A percentile compares a stretch with the other conserved stretches of the same genome.
Conservation (phyloP, 2,888 invertebrate genomes). For the Tubulanus polymorphus region DNA sequence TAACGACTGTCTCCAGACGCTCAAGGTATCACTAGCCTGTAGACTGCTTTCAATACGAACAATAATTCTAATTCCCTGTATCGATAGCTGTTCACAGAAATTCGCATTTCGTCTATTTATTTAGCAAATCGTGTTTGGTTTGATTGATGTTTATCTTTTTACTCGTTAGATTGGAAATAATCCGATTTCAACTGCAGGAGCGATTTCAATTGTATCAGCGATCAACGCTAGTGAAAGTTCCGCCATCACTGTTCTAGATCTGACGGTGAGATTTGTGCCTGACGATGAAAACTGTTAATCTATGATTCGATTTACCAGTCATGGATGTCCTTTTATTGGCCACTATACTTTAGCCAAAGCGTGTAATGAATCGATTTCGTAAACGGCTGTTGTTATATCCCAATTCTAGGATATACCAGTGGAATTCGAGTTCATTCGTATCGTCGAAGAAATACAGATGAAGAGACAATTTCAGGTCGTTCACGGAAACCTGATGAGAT, state of each 20-base stretch:
- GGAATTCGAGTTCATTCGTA: constrained; percentile 47
- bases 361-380: no score
- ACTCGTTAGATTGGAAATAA: constrained; percentile 46
- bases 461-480: constrained; percentile 33
- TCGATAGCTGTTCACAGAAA: no score
- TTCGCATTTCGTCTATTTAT: no score
- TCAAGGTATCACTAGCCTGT: constrained; percentile 41
- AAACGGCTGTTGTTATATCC: no score
- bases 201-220: constrained; percentile 39
- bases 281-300: no score
- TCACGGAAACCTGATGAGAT: constrained; percentile 43
- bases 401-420: constrained; percentile 48
- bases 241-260: constrained; percentile 38
- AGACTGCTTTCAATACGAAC: neutral
- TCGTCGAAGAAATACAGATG: constrained; percentile 40
- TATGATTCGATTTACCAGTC: no score
- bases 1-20: constrained; percentile 40
- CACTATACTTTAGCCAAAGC: no score
- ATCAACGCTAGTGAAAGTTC: constrained; percentile 41
- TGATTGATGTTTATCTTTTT: neutral
- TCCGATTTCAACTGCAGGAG: constrained; percentile 47
- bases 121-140: neutral
- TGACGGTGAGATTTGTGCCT: constrained; percentile 40
- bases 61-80: no score
- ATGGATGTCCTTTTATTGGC: no score